Evolutionary conservation across 2,797 vertebrate species (phyloP).

Genomic region (Myotis daubentonii): DNA sequence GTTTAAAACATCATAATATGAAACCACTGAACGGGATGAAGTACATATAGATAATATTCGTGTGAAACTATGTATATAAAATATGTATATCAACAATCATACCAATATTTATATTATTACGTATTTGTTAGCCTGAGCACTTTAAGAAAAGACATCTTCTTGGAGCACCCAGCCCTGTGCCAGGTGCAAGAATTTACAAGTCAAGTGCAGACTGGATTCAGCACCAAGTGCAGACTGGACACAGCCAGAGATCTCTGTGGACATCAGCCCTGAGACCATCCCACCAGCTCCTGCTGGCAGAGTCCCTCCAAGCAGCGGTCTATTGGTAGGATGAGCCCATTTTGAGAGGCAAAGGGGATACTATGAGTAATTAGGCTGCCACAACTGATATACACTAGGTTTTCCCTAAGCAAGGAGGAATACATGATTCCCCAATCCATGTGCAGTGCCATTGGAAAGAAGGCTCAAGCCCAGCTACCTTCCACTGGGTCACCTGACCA

Average conservation of each 20-base stretch:
- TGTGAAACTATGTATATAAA: neutral
- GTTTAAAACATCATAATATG: neutral
- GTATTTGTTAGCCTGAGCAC: neutral
- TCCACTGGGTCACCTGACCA: neutral
- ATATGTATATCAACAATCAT: neutral
- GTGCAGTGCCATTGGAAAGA: neutral
- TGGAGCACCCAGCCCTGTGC: neutral
- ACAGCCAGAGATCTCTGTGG: neutral
- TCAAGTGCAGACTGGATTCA: neutral
- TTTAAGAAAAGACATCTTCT: neutral
- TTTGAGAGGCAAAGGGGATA: neutral
- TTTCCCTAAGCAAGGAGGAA: neutral
- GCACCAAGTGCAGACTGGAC: neutral
- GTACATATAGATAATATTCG: too few relatives aligned
- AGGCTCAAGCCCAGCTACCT: neutral
- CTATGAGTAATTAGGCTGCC: neutral
- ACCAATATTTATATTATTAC: neutral
- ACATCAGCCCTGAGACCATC: neutral
- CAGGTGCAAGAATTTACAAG: neutral
- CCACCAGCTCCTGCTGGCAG: neutral
- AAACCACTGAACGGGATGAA: neutral
- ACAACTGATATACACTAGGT: too few relatives aligned
- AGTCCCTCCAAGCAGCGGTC: neutral
- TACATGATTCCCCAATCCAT: neutral
- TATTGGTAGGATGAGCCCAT: neutral